Base-by-base conservation (phyloP, 2,888 invertebrate genomes). In the Himalopsyche kuldschensis region DNA sequence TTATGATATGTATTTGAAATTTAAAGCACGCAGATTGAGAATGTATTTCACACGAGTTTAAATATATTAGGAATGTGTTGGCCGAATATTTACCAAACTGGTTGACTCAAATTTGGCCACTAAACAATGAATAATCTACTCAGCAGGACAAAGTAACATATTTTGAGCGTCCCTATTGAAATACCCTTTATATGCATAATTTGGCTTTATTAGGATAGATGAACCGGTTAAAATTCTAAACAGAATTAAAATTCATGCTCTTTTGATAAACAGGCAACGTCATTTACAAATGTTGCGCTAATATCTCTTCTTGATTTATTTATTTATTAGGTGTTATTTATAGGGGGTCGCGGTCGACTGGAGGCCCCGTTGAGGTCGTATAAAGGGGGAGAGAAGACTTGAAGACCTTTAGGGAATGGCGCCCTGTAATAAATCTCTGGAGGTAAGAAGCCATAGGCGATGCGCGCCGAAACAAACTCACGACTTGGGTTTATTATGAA, bases 251-350 rank as follows among this genome's bases (percentile, higher is more conserved):
- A 82, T 82, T 82, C 78, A 82, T 63, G 78, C 55, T 77, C 41
- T 82, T 48, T 78, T 82, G 82, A 82, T 82, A 82, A 78, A 82
- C 82, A 32, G 32, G 31, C 24, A 3, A 55, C 55, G 55, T 55
- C 55, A 24, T 55, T n/a, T 20, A 55, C 55, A 31, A 55, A 63
- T 24, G 75, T 32, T 41, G 48, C 41, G 79, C 78, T 82, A 82
- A 82, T 82, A 82, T 84, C 76, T 85, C 84, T 80, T 63, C 78
- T 69, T 85, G 85, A 85, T 85, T 85, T 85, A 85, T 83, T 75
- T 80, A 85, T 85, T 85, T 84, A 84, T 85, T 84, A 84, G 85
- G 84, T 85, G 85, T 85, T 85, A 84, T 85, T 85, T 85, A 85
- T 85, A 84, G 85, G 75, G 77, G 46, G 83, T 78, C 79, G 82